Evolutionary conservation across 1,140 invertebrate genomes (phyloP).

Genomic region (Micrasema minimum): DNA sequence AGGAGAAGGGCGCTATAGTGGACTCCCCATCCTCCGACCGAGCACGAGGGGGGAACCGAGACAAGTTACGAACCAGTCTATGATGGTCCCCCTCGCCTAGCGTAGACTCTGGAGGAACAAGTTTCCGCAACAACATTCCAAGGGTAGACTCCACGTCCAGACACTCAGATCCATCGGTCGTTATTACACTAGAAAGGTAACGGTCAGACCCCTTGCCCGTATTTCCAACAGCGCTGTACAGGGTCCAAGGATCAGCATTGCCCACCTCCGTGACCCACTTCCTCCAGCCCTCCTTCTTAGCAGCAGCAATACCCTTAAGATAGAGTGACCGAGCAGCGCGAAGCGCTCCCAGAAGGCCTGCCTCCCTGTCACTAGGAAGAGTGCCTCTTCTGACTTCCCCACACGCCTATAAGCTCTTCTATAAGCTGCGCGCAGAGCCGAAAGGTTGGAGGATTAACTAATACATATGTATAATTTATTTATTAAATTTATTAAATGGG

Average conservation of each 20-base stretch:
- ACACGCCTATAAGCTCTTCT: too few relatives aligned
- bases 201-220: neutral
- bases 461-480: too few relatives aligned
- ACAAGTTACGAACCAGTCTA: neutral
- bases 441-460: too few relatives aligned
- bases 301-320: neutral
- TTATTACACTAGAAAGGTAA: neutral
- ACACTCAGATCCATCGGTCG: neutral
- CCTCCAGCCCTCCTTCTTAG: neutral
- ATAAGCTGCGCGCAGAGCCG: too few relatives aligned
- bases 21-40: too few relatives aligned
- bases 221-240: neutral
- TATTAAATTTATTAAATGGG: too few relatives aligned
- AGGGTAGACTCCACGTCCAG: neutral
- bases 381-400: too few relatives aligned
- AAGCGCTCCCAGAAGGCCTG: too few relatives aligned
- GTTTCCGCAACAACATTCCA: neutral
- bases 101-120: neutral
- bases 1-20: neutral
- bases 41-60: neutral
- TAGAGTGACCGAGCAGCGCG: too few relatives aligned
- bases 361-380: too few relatives aligned
- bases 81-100: neutral
- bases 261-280: conserved; percentile 3
- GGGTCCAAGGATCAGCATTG: neutral